phyloP scores from a whole-genome alignment of 2,797 vertebrate species.

The Mormyrus proboscirostris region DNA sequence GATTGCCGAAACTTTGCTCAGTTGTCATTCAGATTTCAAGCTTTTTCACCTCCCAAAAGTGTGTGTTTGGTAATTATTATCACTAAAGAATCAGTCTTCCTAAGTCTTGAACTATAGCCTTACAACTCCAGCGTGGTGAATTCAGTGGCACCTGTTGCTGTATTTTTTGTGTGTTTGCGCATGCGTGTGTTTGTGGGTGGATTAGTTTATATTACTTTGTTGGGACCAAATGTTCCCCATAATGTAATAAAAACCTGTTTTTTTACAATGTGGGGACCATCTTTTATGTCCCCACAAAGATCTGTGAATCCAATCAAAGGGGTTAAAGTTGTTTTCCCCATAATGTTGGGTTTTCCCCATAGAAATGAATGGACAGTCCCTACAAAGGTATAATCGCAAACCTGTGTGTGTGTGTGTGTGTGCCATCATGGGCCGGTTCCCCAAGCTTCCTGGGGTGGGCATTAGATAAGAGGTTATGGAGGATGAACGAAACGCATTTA shows the following conservation, averaged over 20 bases:
- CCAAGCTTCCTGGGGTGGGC: not conserved
- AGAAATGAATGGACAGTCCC: not conserved
- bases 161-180: not conserved
- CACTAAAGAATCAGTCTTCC: not conserved
- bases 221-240: not conserved
- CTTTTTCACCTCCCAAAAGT: not conserved
- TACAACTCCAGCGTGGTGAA: not conserved
- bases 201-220: not conserved
- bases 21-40: not conserved
- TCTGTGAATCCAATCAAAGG: not conserved
- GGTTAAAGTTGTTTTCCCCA: not conserved
- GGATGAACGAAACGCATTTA: not conserved
- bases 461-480: not conserved
- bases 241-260: not conserved
- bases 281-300: not conserved
- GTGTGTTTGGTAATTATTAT: not conserved
- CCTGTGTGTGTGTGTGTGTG: not conserved
- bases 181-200: not conserved
- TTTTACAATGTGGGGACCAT: not conserved
- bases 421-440: not conserved
- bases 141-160: not conserved
- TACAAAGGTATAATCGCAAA: not conserved
- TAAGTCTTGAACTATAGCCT: not conserved
- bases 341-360: not conserved
- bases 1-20: not conserved